A percentile compares a stretch with the other conserved stretches of the same genome.
Conservation (phyloP, 2,797 vertebrate species). For the Lepus oiostolus region DNA sequence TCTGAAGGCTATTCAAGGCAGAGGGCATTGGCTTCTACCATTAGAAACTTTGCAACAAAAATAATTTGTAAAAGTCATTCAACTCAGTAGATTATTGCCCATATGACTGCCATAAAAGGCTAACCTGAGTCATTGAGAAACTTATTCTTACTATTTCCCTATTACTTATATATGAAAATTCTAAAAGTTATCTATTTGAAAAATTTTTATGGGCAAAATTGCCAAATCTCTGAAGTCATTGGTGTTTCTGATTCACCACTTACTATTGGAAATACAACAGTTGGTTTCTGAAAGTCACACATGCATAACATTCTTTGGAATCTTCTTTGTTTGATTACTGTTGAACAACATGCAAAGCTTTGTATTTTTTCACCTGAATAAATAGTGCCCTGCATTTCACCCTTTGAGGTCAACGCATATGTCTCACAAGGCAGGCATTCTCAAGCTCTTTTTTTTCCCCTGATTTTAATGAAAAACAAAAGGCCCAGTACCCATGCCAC, state of each 20-base stretch:
- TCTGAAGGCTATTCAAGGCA: not conserved
- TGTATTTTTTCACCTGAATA: constrained; percentile 97
- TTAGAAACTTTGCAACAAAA: constrained; percentile 27
- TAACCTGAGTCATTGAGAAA: not conserved
- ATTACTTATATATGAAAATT: constrained; percentile 5
- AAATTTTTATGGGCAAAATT: constrained; percentile 12
- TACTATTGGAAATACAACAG: constrained; percentile 80
- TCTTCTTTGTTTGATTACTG: constrained; percentile 93
- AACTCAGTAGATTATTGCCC: not conserved
- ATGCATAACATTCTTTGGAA: constrained; percentile 93
- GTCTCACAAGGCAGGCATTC: constrained; percentile 80
- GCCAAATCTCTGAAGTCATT: not conserved
- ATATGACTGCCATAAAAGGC: not conserved
- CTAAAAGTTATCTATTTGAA: constrained; percentile 21
- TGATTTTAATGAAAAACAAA: constrained; percentile 71
- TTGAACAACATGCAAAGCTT: constrained; percentile 89
- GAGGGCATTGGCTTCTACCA: not conserved
- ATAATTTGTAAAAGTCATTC: not conserved
- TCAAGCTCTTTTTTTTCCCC: constrained; percentile 65
- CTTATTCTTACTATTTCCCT: not conserved
- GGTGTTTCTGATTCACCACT: constrained; percentile 39
- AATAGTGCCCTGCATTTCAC: constrained; percentile 93
- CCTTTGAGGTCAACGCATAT: constrained; percentile 87
- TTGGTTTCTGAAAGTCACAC: constrained; percentile 87
- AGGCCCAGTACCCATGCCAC: constrained; percentile 70